Percentiles rank a stretch among this genome's conserved stretches.
Evolutionary conservation across 2,113 vertebrate species (phyloP).

Genomic region (Monarcha castaneiventris): DNA sequence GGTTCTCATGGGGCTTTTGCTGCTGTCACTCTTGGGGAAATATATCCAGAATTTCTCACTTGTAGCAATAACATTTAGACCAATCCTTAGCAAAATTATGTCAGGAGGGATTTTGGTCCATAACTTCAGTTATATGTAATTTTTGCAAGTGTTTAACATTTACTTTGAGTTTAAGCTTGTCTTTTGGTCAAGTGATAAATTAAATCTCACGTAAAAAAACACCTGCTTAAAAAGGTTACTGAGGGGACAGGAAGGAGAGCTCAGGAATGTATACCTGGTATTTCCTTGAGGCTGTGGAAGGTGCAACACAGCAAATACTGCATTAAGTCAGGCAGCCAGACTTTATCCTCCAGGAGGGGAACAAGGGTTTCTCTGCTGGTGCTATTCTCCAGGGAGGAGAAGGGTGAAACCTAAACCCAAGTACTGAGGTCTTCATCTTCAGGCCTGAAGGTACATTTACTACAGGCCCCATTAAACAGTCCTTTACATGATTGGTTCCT

Average conservation of each 20-base stretch:
- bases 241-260: neutral
- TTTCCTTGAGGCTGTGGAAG: neutral
- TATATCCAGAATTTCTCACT: neutral
- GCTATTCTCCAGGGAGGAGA: neutral
- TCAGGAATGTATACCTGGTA: neutral
- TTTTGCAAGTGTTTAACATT: constrained; percentile 6
- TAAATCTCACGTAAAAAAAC: neutral
- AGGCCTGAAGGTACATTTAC: neutral
- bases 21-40: neutral
- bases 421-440: neutral
- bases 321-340: neutral
- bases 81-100: neutral
- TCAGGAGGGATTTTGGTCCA: neutral
- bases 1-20: neutral
- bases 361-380: neutral
- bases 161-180: neutral
- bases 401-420: neutral
- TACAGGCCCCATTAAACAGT: neutral
- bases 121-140: neutral
- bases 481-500: neutral
- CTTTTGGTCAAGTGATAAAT: neutral
- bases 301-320: neutral
- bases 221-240: neutral
- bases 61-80: neutral
- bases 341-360: neutral